Percentiles rank a stretch among this genome's conserved stretches.
These are phyloP conservation scores for Scaptomyza tumidula DNA, from an alignment of 2,888 invertebrate species.

Conservation along the genomic window DNA sequence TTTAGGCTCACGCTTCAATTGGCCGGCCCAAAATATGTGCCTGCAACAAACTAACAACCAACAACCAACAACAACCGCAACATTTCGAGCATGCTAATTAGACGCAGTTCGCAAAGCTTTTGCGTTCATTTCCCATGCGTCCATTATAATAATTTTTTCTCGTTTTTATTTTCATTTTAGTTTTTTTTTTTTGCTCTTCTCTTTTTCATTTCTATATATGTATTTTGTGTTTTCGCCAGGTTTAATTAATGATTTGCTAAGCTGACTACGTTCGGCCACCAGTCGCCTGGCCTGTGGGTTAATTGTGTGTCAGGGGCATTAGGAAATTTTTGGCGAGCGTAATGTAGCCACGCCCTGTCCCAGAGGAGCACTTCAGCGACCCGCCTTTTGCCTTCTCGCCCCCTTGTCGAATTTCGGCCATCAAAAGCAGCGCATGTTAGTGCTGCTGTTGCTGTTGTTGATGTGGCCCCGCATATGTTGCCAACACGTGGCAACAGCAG, in stretches of 20 bases:
- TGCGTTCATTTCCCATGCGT: constrained; percentile 68
- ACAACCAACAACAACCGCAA: constrained; percentile 11
- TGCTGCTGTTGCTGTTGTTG: constrained; percentile 30
- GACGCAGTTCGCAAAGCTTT: constrained; percentile 49
- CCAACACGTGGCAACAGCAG: constrained; percentile 69
- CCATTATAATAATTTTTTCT: constrained; percentile 66
- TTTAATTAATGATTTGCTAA: constrained; percentile 73
- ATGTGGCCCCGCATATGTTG: constrained; percentile 53
- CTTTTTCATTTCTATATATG: constrained; percentile 15
- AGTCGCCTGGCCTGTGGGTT: constrained; percentile 32
- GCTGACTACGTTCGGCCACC: constrained; percentile 45
- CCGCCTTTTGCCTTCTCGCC: constrained; percentile 1
- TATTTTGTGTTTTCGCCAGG: constrained; percentile 41
- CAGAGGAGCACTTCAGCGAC: constrained; percentile 4
- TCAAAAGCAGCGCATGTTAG: constrained; percentile 39
- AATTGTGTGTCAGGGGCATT: constrained; percentile 71
- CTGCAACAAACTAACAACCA: constrained; percentile 18
- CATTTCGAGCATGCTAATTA: constrained; percentile 67
- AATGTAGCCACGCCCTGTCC: constrained; percentile 25
- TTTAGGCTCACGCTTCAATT: constrained; percentile 33
- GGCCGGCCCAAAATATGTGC: constrained; percentile 22
- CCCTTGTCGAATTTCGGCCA: constrained; percentile 37
- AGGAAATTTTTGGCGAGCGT: constrained; percentile 44
- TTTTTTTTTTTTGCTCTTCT: background rate
- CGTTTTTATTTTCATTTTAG: background rate